phyloP scores from a whole-genome alignment of 2,797 vertebrate species.

The Diceros bicornis region DNA sequence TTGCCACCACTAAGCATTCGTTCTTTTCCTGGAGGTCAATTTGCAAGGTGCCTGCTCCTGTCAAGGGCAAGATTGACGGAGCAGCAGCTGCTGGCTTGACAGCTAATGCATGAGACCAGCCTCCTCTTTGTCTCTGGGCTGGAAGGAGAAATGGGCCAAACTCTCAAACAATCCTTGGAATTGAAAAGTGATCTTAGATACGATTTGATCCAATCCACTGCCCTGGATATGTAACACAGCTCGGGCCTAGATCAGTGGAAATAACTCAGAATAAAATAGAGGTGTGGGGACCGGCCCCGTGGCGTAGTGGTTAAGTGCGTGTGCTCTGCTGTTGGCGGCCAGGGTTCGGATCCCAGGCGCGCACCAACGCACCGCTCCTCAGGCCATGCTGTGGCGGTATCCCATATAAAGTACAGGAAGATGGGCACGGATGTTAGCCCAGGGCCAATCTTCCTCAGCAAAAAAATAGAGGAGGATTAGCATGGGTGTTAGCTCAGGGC shows the following conservation, averaged over 20 bases:
- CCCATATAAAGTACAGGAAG: too few relatives aligned
- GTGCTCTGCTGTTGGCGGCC: too few relatives aligned
- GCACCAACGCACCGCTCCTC: too few relatives aligned
- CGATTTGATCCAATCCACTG: neutral
- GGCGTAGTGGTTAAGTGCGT: too few relatives aligned
- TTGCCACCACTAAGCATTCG: constrained; percentile 26
- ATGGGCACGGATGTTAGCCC: too few relatives aligned
- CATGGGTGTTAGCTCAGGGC: too few relatives aligned
- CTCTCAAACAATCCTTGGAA: constrained; percentile 11
- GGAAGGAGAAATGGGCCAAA: constrained; percentile 36
- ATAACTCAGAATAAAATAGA: neutral
- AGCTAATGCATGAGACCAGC: neutral
- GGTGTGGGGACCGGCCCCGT: too few relatives aligned
- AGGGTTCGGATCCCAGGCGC: too few relatives aligned
- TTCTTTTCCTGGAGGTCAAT: constrained; percentile 63
- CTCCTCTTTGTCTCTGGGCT: neutral
- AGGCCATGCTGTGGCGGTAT: too few relatives aligned
- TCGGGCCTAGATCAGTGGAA: neutral
- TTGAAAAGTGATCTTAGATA: neutral
- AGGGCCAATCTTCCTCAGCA: too few relatives aligned
- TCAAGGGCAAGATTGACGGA: neutral
- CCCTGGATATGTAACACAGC: neutral
- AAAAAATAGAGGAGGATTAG: too few relatives aligned
- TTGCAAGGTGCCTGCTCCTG: neutral
- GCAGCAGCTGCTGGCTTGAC: neutral